Percentiles rank a stretch among this genome's conserved stretches.
Conservation (phyloP, 1,140 invertebrate genomes). For the Acromyrmex heyeri region DNA sequence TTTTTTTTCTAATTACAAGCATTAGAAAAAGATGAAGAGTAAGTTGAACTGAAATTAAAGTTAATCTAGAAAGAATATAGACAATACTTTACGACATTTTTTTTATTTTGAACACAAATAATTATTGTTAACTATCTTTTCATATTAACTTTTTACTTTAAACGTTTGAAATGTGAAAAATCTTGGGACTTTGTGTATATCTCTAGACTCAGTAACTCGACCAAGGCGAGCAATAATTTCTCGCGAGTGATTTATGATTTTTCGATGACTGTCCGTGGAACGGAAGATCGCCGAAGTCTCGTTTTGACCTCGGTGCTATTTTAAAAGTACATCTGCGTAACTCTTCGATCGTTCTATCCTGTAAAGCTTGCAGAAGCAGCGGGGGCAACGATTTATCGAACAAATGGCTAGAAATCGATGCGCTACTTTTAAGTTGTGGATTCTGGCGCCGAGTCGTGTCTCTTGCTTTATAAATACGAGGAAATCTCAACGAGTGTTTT, state of each 20-base stretch:
- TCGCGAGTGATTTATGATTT: conserved; percentile 16
- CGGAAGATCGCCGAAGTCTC: conserved; percentile 37
- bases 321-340: conserved; percentile 73
- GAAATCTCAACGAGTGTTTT: background rate
- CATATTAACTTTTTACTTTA: background rate
- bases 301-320: conserved; percentile 82
- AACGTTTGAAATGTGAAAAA: background rate
- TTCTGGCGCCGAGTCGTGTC: background rate
- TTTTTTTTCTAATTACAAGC: no score
- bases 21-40: no score
- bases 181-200: conserved; percentile 9
- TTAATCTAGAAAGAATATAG: no score
- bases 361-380: background rate
- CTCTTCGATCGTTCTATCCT: conserved; percentile 56
- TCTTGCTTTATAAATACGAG: conserved; percentile 42
- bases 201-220: background rate
- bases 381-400: conserved; percentile 61
- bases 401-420: conserved; percentile 46
- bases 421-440: conserved; percentile 53
- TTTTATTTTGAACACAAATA: background rate
- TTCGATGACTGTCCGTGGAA: conserved; percentile 42
- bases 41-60: no score
- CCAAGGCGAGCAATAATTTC: conserved; percentile 14
- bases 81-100: background rate
- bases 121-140: background rate